Evolutionary conservation across 2,113 vertebrate species (phyloP), one percentile per base, ranked within the genome.

Genomic region (Meles meles): DNA sequence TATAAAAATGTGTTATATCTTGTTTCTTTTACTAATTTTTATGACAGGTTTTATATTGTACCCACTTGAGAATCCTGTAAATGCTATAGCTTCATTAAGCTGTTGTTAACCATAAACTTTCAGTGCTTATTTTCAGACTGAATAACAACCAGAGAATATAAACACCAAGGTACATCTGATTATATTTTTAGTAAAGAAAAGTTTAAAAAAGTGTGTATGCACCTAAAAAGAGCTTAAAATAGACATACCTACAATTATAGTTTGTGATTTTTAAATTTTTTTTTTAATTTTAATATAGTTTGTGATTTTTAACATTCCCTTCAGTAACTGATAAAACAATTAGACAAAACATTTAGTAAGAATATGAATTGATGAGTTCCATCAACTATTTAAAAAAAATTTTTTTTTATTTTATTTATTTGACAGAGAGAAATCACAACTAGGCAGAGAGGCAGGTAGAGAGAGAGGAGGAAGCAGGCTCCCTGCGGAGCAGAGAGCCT

Each of bases 1-100:
- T 97, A 89, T 98, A 98, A 97, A 96, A 92, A 88, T 89, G 67
- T 79, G 20, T 87, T 80, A 65, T 95, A 63, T 44, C 31, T 90
- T 88, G 6, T 37, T 74, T 86, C 29, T 81, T 95, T 97, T 96
- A 94, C 25, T 93, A 87, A 61, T 96, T 93, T 95, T 98, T 94
- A 87, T 71, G 39, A 80, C 69, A 92, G 7, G 25, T 92, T 97
- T 97, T 79, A 88, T 77, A 90, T 20, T 96, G 31, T 85, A 95
- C 39, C 49, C 25, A 77, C 85, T 96, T 94, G 55, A 90, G 10
- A 85, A 86, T 42, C 49, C 52, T 88, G 0, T 79, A 95, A 71
- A 59, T 88, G 34, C 8, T 82, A 27, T 57, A 39, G 18, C 44
- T 96, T 93, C 52, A 81, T 95, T 97, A 93, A 94, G 93, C 77